Conservation (phyloP, 2,113 vertebrate species). For the Gavialis gangeticus region DNA sequence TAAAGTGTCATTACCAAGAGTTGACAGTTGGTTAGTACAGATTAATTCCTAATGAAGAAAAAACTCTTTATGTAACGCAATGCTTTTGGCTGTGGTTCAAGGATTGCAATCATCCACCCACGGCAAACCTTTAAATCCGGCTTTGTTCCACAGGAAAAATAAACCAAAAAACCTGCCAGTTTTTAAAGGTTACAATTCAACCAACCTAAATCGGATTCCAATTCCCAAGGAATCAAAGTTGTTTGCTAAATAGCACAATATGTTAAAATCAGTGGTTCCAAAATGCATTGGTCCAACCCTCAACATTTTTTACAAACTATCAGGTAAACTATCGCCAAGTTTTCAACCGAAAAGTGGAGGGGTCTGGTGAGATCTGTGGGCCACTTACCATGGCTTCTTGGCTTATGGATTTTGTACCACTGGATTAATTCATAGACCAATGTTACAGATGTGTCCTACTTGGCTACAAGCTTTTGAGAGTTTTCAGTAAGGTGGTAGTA, state of each 20-base stretch:
- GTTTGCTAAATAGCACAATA: conserved; percentile 47
- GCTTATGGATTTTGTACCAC: too few relatives aligned
- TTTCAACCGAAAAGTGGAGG: too few relatives aligned
- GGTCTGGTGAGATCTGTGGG: too few relatives aligned
- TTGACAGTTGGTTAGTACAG: conserved; percentile 80
- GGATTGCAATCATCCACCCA: conserved; percentile 81
- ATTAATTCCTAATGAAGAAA: conserved; percentile 84
- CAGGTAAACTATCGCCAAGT: too few relatives aligned
- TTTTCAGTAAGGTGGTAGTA: background rate
- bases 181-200: conserved; percentile 64
- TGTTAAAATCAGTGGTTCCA: background rate
- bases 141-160: conserved; percentile 74
- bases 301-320: too few relatives aligned
- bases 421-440: background rate
- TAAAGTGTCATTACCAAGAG: conserved; percentile 51
- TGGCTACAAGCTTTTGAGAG: background rate
- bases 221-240: conserved; percentile 13
- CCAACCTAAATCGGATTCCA: conserved; percentile 19
- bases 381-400: too few relatives aligned
- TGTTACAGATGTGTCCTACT: conserved; percentile 1
- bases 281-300: too few relatives aligned
- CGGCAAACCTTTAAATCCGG: conserved; percentile 80
- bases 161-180: conserved; percentile 5
- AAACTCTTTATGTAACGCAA: conserved; percentile 84
- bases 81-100: conserved; percentile 78